A percentile compares a stretch with the other conserved stretches of the same genome.
Conservation (phyloP, 2,797 vertebrate genomes). For the Allochrocebus solatus region DNA sequence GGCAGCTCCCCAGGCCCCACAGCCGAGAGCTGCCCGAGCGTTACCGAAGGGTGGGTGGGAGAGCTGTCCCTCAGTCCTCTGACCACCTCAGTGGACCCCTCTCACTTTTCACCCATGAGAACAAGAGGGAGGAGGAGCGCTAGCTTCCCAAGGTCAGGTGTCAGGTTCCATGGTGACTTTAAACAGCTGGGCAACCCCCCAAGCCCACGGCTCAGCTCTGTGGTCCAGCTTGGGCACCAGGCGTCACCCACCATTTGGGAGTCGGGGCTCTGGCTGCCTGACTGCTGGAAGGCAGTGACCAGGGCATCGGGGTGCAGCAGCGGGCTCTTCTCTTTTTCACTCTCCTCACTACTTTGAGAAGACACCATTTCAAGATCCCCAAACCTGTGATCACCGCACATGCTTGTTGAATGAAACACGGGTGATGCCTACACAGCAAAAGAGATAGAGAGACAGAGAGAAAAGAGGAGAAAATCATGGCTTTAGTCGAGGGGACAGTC, state of each 20-base stretch:
- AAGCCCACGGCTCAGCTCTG: accelerated
- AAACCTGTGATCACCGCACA: slow-evolving; percentile 64
- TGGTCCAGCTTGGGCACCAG: accelerated
- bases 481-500: neutral
- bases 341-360: slow-evolving; percentile 64
- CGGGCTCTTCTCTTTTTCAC: slow-evolving; percentile 83
- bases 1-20: too few species aligned
- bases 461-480: neutral
- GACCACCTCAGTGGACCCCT: neutral
- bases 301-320: slow-evolving; percentile 88
- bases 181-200: neutral
- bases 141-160: accelerated
- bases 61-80: accelerated
- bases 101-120: neutral
- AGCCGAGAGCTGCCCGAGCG: accelerated
- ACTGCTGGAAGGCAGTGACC: slow-evolving; percentile 88
- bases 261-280: slow-evolving; percentile 79
- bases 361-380: slow-evolving; percentile 58
- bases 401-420: slow-evolving; percentile 56
- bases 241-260: slow-evolving; percentile 84
- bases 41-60: neutral
- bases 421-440: slow-evolving; percentile 62
- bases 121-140: neutral
- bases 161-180: accelerated
- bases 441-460: neutral